Evolutionary conservation across 2,888 invertebrate species (phyloP).

Genomic region (Thalpophila matura): DNA sequence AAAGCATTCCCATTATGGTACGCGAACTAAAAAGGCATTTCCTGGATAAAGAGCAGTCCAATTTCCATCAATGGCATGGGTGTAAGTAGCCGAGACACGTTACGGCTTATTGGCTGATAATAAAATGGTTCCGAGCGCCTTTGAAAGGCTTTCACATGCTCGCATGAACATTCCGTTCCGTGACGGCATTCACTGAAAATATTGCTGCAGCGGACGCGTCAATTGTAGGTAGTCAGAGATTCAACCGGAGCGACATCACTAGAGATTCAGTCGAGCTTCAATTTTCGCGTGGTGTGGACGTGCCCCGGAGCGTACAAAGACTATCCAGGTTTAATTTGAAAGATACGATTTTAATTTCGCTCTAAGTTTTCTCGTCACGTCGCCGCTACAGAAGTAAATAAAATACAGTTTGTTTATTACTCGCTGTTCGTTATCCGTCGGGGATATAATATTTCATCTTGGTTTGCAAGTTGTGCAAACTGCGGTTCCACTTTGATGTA

Average conservation of each 20-base stretch:
- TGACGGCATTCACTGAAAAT: constrained; percentile 71
- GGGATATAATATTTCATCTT: constrained; percentile 56
- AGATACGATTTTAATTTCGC: constrained; percentile 40
- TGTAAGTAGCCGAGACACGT: constrained; percentile 57
- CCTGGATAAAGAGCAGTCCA: constrained; percentile 43
- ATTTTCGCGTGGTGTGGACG: constrained; percentile 61
- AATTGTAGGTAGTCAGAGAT: constrained; percentile 67
- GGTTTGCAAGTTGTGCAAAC: constrained; percentile 50
- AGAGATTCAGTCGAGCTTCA: constrained; percentile 65
- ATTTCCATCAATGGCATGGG: constrained; percentile 55
- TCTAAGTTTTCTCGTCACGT: constrained; percentile 38
- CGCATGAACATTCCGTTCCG: constrained; percentile 70
- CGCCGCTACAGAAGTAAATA: constrained; percentile 43
- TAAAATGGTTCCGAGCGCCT: constrained; percentile 70
- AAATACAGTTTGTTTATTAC: constrained; percentile 58
- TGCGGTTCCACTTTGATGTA: constrained; percentile 45
- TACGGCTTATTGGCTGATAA: constrained; percentile 74
- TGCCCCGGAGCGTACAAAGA: constrained; percentile 56
- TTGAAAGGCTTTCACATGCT: constrained; percentile 72
- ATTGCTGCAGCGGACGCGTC: constrained; percentile 60
- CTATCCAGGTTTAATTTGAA: constrained; percentile 38
- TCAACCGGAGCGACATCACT: constrained; percentile 48
- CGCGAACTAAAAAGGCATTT: constrained; percentile 33
- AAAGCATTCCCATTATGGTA: constrained; percentile 25
- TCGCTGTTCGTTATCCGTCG: constrained; percentile 41